phyloP scores from a whole-genome alignment of 2,888 invertebrate genomes.

The Sisyra nigra region DNA sequence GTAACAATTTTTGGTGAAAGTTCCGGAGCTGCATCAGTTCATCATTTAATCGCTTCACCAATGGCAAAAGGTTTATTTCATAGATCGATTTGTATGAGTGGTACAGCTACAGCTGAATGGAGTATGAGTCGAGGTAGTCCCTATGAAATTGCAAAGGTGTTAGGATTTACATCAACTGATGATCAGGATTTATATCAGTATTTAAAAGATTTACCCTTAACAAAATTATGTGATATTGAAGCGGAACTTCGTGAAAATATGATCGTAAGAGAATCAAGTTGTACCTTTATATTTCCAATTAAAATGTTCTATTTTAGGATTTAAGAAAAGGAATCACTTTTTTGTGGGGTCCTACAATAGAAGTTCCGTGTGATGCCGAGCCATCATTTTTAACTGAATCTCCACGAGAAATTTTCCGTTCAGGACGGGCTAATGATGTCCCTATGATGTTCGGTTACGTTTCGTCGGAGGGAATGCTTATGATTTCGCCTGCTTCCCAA shows the following conservation, averaged over 20 bases:
- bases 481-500: too few relatives aligned
- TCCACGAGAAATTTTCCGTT: too few relatives aligned
- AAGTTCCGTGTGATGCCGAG: too few relatives aligned
- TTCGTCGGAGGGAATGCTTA: too few relatives aligned
- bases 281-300: too few relatives aligned
- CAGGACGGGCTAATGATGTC: too few relatives aligned
- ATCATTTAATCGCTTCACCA: not conserved
- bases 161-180: not conserved
- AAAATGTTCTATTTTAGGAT: too few relatives aligned
- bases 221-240: not conserved
- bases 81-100: not conserved
- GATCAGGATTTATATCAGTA: not conserved
- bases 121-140: not conserved
- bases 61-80: not conserved
- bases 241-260: not conserved
- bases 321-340: too few relatives aligned
- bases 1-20: not conserved
- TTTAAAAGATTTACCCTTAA: not conserved
- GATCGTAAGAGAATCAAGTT: too few relatives aligned
- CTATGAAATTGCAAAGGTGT: not conserved
- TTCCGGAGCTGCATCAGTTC: not conserved
- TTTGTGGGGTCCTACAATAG: too few relatives aligned
- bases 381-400: too few relatives aligned
- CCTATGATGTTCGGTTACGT: too few relatives aligned
- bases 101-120: not conserved